phyloP scores from a whole-genome alignment of 1,140 invertebrate genomes.

The Achatina immaculata region DNA sequence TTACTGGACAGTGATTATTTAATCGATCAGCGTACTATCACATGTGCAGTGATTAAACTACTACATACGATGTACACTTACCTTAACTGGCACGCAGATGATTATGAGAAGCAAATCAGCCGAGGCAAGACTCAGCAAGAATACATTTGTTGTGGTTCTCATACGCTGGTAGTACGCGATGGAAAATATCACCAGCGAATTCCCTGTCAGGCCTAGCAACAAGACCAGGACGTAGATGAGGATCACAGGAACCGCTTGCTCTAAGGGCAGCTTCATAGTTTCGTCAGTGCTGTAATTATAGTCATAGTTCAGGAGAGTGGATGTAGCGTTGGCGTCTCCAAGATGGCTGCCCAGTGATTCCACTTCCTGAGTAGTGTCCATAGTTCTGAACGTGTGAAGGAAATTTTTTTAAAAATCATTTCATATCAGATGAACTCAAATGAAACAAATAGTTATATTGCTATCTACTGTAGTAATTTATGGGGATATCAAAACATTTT shows the following conservation, averaged over 20 bases:
- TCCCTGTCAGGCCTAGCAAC: slow-evolving; percentile 77
- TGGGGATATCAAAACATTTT: too few species aligned
- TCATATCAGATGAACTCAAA: not conserved
- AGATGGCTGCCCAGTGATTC: not conserved
- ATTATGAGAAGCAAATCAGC: slow-evolving; percentile 82
- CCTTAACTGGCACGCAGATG: slow-evolving; percentile 83
- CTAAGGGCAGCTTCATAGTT: slow-evolving; percentile 48
- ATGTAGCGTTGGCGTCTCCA: not conserved
- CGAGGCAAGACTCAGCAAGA: slow-evolving; percentile 78
- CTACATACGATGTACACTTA: too few species aligned
- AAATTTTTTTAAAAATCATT: not conserved
- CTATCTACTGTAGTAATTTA: too few species aligned
- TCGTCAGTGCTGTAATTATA: slow-evolving; percentile 58
- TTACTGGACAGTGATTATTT: too few species aligned
- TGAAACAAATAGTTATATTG: not conserved
- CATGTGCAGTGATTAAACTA: too few species aligned
- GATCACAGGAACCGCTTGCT: slow-evolving; percentile 75
- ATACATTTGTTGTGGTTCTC: slow-evolving; percentile 80
- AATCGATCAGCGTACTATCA: too few species aligned
- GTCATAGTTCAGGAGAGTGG: slow-evolving; percentile 15
- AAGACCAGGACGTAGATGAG: slow-evolving; percentile 78
- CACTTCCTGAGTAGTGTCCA: not conserved
- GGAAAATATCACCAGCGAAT: slow-evolving; percentile 76
- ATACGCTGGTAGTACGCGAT: slow-evolving; percentile 74
- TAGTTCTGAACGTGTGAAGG: not conserved